Base-by-base conservation (phyloP, 2,113 vertebrate species). In the Gambusia affinis region DNA sequence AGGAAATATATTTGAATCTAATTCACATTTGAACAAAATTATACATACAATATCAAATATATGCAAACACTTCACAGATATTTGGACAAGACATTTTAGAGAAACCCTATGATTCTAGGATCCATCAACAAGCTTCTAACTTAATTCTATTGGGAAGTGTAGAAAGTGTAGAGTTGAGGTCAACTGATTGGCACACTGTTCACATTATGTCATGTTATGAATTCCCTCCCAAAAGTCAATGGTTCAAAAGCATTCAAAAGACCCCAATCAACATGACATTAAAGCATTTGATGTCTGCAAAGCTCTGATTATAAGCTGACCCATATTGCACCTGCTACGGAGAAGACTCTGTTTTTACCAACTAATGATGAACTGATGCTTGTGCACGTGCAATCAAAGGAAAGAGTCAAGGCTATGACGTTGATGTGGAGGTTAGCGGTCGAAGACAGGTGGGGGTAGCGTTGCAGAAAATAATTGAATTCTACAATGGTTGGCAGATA, bases 401-500 rank as follows among this genome's bases (percentile, higher is more conserved):
- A 37, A 70, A 67, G 76, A 72, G 74, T 69, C 61, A 79, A 87
- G 70, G 75, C 57, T 19, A 15, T 70, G 78, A 72, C 37, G 66
- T 61, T 64, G 81, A 71, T 78, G 80, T 79, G 78, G 83, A 81
- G 80, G 85, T 87, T 81, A 85, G 87, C 65, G 75, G 81, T 76
- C 81, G 85, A 81, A 84, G 86, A 88, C 85, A 90, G 76, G 86
- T 84, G 90, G 90, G 85, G 88, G 87, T 83, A 76, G 87, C 75
- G 80, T 90, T 85, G 82, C 76, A 28, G 60, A 93, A 37, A 94
- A 93, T 95, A 95, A 95, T 95, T 95, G 93, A 94, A 95, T 93
- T 90, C 88, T 93, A 94, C 93, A 94, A 92, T 92, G 90, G 91
- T 89, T 94, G 91, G 92, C 93, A 94, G 95, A 94, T 95, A 94